Conservation (phyloP, 2,113 vertebrate species). For the Elgaria multicarinata region DNA sequence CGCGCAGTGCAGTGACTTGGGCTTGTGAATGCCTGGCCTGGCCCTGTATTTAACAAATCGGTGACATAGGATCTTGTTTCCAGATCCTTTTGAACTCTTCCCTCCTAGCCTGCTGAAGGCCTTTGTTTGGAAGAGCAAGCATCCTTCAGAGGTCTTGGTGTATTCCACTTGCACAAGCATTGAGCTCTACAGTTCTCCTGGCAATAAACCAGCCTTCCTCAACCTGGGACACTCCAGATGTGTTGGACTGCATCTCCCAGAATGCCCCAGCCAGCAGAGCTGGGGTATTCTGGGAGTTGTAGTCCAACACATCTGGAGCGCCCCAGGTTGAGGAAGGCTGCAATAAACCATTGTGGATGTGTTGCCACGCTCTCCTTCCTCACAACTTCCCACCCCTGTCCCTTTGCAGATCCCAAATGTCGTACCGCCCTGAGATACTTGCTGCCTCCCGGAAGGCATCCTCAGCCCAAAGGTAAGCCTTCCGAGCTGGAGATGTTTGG, state of each 20-base stretch:
- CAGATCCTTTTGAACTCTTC: too few species aligned
- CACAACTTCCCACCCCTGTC: background rate
- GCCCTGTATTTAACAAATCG: too few species aligned
- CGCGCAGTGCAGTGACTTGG: too few species aligned
- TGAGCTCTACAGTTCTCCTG: background rate
- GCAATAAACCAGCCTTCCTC: accelerated
- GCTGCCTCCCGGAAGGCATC: conserved; percentile 53
- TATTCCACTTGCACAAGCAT: too few species aligned
- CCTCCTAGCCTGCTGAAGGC: background rate
- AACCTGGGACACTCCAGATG: too few species aligned
- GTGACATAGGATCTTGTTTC: too few species aligned
- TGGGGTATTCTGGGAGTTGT: too few species aligned
- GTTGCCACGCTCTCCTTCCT: background rate
- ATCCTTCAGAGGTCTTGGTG: background rate
- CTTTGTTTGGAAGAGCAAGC: conserved; percentile 7
- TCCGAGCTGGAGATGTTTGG: background rate
- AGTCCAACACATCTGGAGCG: too few species aligned
- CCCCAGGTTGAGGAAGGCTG: too few species aligned
- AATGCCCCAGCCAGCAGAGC: too few species aligned
- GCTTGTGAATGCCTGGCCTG: too few species aligned
- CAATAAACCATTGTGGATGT: background rate
- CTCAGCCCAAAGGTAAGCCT: conserved; percentile 39
- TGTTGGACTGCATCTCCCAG: too few species aligned
- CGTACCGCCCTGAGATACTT: conserved; percentile 65
- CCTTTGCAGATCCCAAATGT: conserved; percentile 64